Percentiles rank a stretch among this genome's conserved stretches.
These are phyloP conservation scores for Diorhabda sublineata DNA, from an alignment of 1,140 invertebrate genomes.

Conservation along the genomic window DNA sequence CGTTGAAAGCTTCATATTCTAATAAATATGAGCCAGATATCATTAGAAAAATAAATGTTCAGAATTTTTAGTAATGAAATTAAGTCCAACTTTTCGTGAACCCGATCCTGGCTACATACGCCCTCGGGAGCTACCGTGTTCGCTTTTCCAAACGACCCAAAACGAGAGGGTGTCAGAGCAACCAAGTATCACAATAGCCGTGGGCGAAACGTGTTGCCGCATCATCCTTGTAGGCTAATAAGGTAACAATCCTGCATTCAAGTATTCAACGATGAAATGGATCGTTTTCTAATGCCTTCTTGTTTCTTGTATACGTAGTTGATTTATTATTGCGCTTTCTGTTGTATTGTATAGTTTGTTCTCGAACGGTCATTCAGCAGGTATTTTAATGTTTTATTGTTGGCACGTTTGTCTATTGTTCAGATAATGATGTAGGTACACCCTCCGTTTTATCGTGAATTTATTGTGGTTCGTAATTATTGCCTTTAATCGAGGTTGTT, in stretches of 20 bases:
- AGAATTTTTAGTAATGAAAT: no score
- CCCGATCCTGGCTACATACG: not conserved
- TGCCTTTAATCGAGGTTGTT: not conserved
- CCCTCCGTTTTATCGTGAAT: not conserved
- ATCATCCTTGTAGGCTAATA: conserved; percentile 26
- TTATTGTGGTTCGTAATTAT: not conserved
- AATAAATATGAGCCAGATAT: no score
- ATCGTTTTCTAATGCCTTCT: conserved; percentile 32
- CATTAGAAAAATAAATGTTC: no score
- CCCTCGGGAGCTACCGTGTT: not conserved
- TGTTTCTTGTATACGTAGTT: conserved; percentile 15
- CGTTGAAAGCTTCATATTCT: no score
- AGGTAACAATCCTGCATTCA: conserved; percentile 26
- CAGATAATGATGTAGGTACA: conserved; percentile 11
- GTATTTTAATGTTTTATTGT: conserved; percentile 37
- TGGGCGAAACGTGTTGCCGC: conserved; percentile 33
- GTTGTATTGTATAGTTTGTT: conserved; percentile 16
- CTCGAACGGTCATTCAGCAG: conserved; percentile 15
- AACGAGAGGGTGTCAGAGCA: conserved; percentile 18
- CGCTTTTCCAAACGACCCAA: conserved; percentile 9
- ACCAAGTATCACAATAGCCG: conserved; percentile 25
- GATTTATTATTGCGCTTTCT: conserved; percentile 27
- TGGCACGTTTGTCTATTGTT: conserved; percentile 41
- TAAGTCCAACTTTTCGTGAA: not conserved
- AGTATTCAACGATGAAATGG: conserved; percentile 29